Conservation (phyloP, 2,888 invertebrate genomes). For the Bhutanitis thaidina region DNA sequence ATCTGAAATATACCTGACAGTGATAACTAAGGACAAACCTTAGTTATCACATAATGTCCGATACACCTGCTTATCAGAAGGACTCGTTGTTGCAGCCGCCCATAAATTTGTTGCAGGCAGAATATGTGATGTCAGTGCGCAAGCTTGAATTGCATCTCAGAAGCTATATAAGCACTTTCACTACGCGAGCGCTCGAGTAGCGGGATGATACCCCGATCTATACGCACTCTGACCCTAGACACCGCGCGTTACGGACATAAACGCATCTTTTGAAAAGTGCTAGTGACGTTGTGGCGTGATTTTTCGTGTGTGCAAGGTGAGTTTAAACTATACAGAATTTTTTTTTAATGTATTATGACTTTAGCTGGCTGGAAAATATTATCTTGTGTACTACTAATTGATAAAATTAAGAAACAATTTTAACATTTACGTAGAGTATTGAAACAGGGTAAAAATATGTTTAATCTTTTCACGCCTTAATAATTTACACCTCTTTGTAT, state of each 20-base stretch:
- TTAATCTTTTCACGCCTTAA: no score
- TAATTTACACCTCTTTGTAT: no score
- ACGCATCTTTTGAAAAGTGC: conserved; percentile 36
- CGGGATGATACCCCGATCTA: conserved; percentile 48
- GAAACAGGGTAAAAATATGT: no score
- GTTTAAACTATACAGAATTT: conserved; percentile 29
- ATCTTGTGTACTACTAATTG: no score
- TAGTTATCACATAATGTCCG: no score
- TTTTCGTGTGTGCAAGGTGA: conserved; percentile 59
- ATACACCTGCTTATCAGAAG: neutral
- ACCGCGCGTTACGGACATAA: conserved; percentile 36
- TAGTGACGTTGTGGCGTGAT: conserved; percentile 62
- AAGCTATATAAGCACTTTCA: conserved; percentile 78
- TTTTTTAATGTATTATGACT: neutral
- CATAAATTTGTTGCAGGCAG: conserved; percentile 36
- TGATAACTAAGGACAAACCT: no score
- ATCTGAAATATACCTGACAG: no score
- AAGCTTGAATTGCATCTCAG: conserved; percentile 49
- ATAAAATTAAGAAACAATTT: no score
- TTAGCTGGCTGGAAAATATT: conserved; percentile 1
- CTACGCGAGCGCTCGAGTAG: conserved; percentile 62
- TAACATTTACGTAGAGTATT: no score
- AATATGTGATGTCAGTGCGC: conserved; percentile 44
- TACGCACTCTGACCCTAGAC: conserved; percentile 68
- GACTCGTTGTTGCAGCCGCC: conserved; percentile 33